phyloP scores from a whole-genome alignment of 2,888 invertebrate genomes.

The Dicroscelio sp. region DNA sequence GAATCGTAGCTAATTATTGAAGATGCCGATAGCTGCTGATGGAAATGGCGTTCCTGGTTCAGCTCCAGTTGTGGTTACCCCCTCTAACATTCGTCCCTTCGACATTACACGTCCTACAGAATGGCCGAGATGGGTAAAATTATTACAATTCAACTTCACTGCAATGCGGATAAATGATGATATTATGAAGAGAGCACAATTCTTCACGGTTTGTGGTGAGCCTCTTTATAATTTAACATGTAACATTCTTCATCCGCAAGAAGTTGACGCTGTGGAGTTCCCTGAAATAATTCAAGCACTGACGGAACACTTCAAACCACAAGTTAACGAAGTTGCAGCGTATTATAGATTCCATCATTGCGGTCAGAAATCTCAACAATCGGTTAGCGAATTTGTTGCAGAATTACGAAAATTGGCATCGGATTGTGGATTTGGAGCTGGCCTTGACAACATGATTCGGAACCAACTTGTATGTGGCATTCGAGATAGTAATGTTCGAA shows the following conservation, averaged over 20 bases:
- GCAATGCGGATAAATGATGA: not conserved
- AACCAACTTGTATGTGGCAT: not conserved
- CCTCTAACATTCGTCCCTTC: not conserved
- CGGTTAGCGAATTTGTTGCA: not conserved
- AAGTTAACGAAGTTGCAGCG: conserved; percentile 9
- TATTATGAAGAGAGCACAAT: conserved; percentile 8
- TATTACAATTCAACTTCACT: not conserved
- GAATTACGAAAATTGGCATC: not conserved
- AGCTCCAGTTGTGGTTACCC: conserved; percentile 9
- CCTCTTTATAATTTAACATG: not conserved
- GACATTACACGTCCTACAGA: not conserved
- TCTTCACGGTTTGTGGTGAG: too few species aligned
- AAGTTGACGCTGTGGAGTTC: not conserved
- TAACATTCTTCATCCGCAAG: not conserved
- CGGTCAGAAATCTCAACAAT: not conserved
- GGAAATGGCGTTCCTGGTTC: not conserved
- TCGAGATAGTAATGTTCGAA: not conserved
- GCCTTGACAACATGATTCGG: not conserved
- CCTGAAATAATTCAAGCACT: not conserved
- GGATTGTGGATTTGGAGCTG: conserved; percentile 1
- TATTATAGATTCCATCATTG: conserved; percentile 19
- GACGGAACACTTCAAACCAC: not conserved
- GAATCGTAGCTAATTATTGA: not conserved
- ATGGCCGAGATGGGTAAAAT: not conserved
- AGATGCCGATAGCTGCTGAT: not conserved